Percentiles rank a stretch among this genome's conserved stretches.
These are phyloP conservation scores for Silurus lanzhouensis DNA, from an alignment of 2,797 vertebrate genomes.

Conservation along the genomic window DNA sequence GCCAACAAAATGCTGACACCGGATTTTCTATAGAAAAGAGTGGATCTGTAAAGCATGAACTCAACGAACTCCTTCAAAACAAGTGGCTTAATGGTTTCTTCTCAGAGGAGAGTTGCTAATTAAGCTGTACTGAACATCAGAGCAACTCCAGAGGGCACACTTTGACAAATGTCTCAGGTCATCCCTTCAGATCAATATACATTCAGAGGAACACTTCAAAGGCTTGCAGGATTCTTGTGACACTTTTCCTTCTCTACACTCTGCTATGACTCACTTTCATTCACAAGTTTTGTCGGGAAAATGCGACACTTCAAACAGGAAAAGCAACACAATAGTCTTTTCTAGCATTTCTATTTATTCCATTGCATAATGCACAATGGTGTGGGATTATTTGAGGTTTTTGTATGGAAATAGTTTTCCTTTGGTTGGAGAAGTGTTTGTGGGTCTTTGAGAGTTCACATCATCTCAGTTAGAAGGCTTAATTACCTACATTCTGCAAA, in stretches of 20 bases:
- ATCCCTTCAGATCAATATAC: slow-evolving; percentile 52
- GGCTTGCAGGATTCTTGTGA: slow-evolving; percentile 42
- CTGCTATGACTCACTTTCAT: slow-evolving; percentile 44
- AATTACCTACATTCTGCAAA: slow-evolving; percentile 48
- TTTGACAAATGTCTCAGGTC: slow-evolving; percentile 55
- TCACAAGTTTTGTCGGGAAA: slow-evolving; percentile 54
- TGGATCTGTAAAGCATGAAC: slow-evolving; percentile 41
- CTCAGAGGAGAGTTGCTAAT: slow-evolving; percentile 55
- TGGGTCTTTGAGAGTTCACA: slow-evolving; percentile 42
- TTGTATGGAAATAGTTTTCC: slow-evolving; percentile 34
- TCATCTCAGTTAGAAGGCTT: slow-evolving; percentile 45
- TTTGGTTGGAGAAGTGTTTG: slow-evolving; percentile 37
- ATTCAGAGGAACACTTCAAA: slow-evolving; percentile 57
- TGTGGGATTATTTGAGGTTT: slow-evolving; percentile 29
- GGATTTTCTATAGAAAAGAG: slow-evolving; percentile 33
- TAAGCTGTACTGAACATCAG: slow-evolving; percentile 43
- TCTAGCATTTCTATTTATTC: slow-evolving; percentile 19
- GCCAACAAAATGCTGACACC: slow-evolving; percentile 28
- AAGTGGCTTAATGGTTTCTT: slow-evolving; percentile 34
- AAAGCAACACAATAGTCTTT: slow-evolving; percentile 46
- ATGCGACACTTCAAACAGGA: slow-evolving; percentile 55
- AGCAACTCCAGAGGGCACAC: slow-evolving; percentile 44
- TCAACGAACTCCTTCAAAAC: slow-evolving; percentile 49
- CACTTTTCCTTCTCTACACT: slow-evolving; percentile 23
- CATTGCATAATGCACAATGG: slow-evolving; percentile 22